Conservation (phyloP, 2,797 vertebrate genomes). For the Calcarius lapponicus region DNA sequence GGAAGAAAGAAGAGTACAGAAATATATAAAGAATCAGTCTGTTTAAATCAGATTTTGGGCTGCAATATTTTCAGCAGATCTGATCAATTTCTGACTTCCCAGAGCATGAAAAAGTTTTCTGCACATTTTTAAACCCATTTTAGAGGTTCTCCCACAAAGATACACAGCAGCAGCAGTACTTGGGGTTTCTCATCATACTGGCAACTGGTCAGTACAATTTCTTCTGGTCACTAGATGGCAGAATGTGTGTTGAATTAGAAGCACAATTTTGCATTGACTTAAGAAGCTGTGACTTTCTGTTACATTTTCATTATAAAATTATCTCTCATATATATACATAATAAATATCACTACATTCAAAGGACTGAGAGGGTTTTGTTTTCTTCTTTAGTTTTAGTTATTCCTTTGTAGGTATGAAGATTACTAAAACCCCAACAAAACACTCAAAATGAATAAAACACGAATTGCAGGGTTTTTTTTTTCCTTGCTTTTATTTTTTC, state of each 20-base stretch:
- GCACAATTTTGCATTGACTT: not conserved
- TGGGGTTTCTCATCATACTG: not conserved
- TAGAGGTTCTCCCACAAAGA: not conserved
- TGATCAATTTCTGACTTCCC: not conserved
- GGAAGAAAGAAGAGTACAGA: not conserved
- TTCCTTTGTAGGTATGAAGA: not conserved
- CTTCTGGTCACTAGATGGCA: constrained; percentile 72
- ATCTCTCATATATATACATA: not conserved
- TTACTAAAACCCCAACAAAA: not conserved
- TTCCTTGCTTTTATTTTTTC: not conserved
- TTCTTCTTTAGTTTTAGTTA: not conserved
- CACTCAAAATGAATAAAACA: not conserved
- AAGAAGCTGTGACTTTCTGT: not conserved
- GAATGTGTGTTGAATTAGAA: constrained; percentile 41
- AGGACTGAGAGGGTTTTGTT: not conserved
- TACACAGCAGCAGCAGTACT: not conserved
- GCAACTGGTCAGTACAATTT: constrained; percentile 17
- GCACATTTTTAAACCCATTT: not conserved
- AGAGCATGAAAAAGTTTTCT: not conserved
- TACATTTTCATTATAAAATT: not conserved
- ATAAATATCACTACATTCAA: not conserved
- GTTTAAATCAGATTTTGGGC: not conserved
- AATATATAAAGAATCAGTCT: not conserved
- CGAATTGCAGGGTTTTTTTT: not conserved
- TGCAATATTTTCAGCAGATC: not conserved